These are phyloP conservation scores for Drosophila lutescens DNA, from an alignment of 2,888 invertebrate species.

Conservation along the genomic window DNA sequence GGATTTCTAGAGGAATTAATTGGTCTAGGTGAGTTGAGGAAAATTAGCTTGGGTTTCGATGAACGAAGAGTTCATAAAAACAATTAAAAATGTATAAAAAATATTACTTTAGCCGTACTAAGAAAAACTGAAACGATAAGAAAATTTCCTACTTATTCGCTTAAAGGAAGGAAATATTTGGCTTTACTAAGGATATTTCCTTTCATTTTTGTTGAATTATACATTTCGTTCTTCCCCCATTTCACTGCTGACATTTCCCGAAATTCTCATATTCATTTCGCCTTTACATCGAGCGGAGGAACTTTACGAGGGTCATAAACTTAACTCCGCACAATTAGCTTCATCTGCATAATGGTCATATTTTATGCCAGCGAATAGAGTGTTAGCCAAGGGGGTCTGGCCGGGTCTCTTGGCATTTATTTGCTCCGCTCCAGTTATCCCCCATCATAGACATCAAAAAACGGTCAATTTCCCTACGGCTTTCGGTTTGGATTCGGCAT, in stretches of 20 bases:
- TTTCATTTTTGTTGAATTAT: conserved; percentile 1
- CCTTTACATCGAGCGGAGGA: neutral
- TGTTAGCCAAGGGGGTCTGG: conserved; percentile 1
- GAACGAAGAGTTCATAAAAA: neutral
- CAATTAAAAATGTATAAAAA: neutral
- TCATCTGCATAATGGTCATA: conserved; percentile 42
- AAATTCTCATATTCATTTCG: conserved; percentile 14
- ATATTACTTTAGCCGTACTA: neutral
- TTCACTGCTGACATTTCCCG: conserved; percentile 12
- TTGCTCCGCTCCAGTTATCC: conserved; percentile 20
- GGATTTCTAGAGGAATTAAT: conserved; percentile 1
- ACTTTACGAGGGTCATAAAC: conserved; percentile 36
- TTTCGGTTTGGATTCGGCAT: neutral
- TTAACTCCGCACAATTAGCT: conserved; percentile 45
- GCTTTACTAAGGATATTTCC: conserved; percentile 5
- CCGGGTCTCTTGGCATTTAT: conserved; percentile 6
- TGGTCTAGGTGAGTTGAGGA: neutral
- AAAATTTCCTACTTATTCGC: too few relatives aligned
- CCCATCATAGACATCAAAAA: conserved; percentile 41
- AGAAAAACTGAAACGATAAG: too few relatives aligned
- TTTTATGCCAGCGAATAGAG: conserved; percentile 30
- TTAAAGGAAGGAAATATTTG: conserved; percentile 10
- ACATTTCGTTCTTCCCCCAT: neutral
- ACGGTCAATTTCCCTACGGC: conserved; percentile 35
- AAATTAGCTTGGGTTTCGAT: neutral